phyloP scores from a whole-genome alignment of 2,797 vertebrate genomes.

The Alosa sapidissima region DNA sequence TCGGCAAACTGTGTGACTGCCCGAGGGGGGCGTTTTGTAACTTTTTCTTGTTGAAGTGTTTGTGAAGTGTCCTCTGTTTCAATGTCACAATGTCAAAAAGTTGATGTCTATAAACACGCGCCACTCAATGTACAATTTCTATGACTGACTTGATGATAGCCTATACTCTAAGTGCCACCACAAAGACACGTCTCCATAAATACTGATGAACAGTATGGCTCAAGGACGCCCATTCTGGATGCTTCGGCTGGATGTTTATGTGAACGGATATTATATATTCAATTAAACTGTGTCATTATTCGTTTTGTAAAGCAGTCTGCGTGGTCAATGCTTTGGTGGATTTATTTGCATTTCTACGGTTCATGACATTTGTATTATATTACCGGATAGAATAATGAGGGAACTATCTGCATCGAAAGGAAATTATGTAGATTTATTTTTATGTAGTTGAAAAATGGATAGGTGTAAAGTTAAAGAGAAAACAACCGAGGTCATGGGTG shows the following conservation, averaged over 20 bases:
- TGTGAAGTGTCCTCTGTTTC: slow-evolving; percentile 58
- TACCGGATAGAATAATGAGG: background rate
- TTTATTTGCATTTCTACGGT: slow-evolving; percentile 14
- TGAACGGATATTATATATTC: slow-evolving; percentile 44
- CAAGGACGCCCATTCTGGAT: slow-evolving; percentile 42
- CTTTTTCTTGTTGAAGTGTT: slow-evolving; percentile 77
- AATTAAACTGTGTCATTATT: slow-evolving; percentile 66
- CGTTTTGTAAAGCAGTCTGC: slow-evolving; percentile 72
- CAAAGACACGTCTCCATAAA: slow-evolving; percentile 5
- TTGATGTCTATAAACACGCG: slow-evolving; percentile 18
- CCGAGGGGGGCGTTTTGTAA: slow-evolving; percentile 67
- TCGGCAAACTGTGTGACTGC: slow-evolving; percentile 78
- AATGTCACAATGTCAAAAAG: slow-evolving; percentile 42
- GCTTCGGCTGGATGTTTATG: slow-evolving; percentile 61
- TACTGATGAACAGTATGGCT: slow-evolving; percentile 7
- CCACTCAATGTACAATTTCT: slow-evolving; percentile 35
- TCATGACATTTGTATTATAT: background rate
- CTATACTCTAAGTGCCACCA: slow-evolving; percentile 9
- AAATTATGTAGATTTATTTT: background rate
- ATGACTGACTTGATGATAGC: slow-evolving; percentile 42
- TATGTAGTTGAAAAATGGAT: background rate
- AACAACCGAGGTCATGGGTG: background rate
- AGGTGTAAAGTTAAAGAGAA: too few relatives aligned
- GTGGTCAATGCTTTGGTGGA: slow-evolving; percentile 49
- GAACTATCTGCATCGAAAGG: background rate